These are phyloP conservation scores for Yponomeuta plumbellus DNA, from an alignment of 2,888 invertebrate genomes.

Conservation along the genomic window DNA sequence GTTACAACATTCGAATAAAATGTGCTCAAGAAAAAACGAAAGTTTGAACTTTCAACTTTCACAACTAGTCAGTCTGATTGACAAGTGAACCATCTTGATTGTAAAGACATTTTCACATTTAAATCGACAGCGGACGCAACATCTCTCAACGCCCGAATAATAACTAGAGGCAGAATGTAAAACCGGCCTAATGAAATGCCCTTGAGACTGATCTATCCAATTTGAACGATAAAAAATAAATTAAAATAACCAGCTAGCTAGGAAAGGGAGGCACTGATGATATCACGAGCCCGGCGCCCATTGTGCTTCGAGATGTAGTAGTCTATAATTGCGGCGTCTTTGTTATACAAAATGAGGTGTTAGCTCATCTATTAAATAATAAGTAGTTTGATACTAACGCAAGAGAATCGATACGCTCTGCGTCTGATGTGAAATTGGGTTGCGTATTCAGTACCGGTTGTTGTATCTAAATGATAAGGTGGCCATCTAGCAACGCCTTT, in stretches of 20 bases:
- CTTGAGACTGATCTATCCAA: slow-evolving; percentile 61
- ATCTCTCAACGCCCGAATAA: background rate
- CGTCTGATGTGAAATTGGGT: slow-evolving; percentile 38
- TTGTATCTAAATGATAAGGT: slow-evolving; percentile 13
- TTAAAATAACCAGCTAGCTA: slow-evolving; percentile 61
- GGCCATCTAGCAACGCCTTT: slow-evolving; percentile 6
- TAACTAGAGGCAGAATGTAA: slow-evolving; percentile 10
- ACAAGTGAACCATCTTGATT: slow-evolving; percentile 53
- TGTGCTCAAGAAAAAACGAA: background rate
- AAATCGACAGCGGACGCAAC: slow-evolving; percentile 5
- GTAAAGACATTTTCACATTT: slow-evolving; percentile 25
- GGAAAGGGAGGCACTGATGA: slow-evolving; percentile 49
- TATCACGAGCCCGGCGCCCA: slow-evolving; percentile 63
- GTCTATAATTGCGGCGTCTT: slow-evolving; percentile 70
- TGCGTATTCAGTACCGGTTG: slow-evolving; percentile 9
- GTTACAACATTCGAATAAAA: background rate
- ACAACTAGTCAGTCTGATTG: slow-evolving; percentile 37
- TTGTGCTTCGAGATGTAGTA: slow-evolving; percentile 61
- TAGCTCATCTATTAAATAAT: slow-evolving; percentile 73
- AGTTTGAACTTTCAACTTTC: slow-evolving; percentile 63
- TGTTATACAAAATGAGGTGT: slow-evolving; percentile 75
- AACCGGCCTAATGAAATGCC: slow-evolving; percentile 34
- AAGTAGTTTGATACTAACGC: slow-evolving; percentile 54
- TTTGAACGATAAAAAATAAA: slow-evolving; percentile 73
- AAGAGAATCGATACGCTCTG: slow-evolving; percentile 40